Base-by-base conservation (phyloP, 2,113 vertebrate species). In the Lepidothrix coronata region DNA sequence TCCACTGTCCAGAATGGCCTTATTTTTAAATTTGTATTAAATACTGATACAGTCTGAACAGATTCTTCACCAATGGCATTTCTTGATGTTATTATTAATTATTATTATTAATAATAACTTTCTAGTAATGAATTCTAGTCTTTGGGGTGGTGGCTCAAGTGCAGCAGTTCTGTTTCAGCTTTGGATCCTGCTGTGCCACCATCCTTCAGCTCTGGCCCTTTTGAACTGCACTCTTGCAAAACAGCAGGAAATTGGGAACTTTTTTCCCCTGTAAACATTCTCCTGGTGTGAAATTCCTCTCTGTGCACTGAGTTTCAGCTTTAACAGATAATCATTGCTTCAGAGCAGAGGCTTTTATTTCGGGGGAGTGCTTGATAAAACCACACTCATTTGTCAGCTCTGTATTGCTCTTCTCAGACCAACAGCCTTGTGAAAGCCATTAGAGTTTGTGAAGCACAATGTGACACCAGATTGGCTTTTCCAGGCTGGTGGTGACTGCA, bases 191-290 rank as follows among this genome's bases (percentile, higher is more conserved):
- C 59, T 57, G 33, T 30, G 28, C 44, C 5, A 3, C 70, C 37
- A 30, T 61, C 61, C 49, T 72, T 63, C 13, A 52, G 31, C 37
- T 67, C 51, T 44, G 31, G 41, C 24, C 21, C 37, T 87, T 61
- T 30, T 63, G 35, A 54, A 28, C 39, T 35, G 11, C 20, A 6
- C 22, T 89, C 23, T 27, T 73, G 48, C 28, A 58, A 37, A 70
- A 11, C 1, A 0, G 0, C 68, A 77, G 67, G 30, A n/a, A 79
- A 31, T 5, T 4, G 49, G 33, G 39, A 58, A 7, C 9, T 41
- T 33, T 24, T 24, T 35, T 44, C 19, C 6, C 22, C 20, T 31
- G 3, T 54, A 74, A 85, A 31, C 17, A 4, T 70, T 74, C 14
- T 85, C 55, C 51, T 41, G 1, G 14, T n/a, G 30, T 46, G 43